A percentile compares a stretch with the other conserved stretches of the same genome.
phyloP scores from a whole-genome alignment of 2,113 vertebrate genomes.

The Hoplias malabaricus region DNA sequence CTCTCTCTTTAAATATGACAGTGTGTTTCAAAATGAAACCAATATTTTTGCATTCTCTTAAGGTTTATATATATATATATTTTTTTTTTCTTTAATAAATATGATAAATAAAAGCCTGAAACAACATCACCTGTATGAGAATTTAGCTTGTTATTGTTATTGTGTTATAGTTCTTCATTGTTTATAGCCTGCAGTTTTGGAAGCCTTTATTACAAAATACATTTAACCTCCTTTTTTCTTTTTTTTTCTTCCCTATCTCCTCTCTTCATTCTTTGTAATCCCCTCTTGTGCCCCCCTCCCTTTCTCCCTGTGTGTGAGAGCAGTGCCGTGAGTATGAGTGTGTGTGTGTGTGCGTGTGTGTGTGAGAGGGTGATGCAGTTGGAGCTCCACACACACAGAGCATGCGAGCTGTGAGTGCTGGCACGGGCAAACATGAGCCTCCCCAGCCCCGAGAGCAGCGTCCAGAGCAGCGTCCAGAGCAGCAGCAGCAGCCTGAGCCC shows the following conservation, averaged over 20 bases:
- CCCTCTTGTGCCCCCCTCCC: not conserved
- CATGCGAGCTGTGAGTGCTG: conserved; percentile 52
- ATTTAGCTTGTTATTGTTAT: not conserved
- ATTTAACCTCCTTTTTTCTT: conserved; percentile 21
- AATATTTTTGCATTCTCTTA: not conserved
- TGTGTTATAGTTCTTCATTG: not conserved
- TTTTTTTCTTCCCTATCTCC: not conserved
- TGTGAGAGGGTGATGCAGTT: conserved; percentile 49
- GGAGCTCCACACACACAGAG: conserved; percentile 50
- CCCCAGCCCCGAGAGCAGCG: conserved; percentile 41
- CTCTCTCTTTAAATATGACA: conserved; percentile 4
- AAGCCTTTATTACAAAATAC: conserved; percentile 4
- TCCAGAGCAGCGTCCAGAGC: conserved; percentile 38
- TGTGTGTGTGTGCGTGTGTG: not conserved
- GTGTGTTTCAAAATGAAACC: conserved; percentile 5
- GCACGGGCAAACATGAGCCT: conserved; percentile 52
- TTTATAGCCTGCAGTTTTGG: conserved; percentile 5
- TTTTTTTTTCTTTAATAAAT: not conserved
- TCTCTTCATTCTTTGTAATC: conserved; percentile 13
- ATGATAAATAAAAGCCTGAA: not conserved
- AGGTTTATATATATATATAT: not conserved
- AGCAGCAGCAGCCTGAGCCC: conserved; percentile 39
- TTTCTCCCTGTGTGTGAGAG: not conserved
- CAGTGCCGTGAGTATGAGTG: not conserved
- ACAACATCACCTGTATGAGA: not conserved